Conservation (phyloP, 2,797 vertebrate genomes). For the Acomys russatus region DNA sequence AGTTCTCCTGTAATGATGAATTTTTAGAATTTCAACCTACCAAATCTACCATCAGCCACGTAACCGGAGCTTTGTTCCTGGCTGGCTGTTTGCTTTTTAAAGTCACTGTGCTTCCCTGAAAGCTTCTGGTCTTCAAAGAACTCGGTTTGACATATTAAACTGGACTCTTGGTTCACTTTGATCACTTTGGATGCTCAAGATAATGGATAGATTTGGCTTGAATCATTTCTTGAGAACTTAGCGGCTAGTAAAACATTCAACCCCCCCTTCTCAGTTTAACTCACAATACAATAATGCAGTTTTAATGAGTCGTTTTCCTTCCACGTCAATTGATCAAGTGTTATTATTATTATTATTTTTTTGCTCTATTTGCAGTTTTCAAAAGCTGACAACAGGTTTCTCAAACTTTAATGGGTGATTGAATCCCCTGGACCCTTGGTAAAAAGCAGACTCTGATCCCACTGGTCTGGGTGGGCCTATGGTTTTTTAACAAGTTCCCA, state of each 20-base stretch:
- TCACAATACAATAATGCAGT: neutral
- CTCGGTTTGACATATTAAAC: conserved; percentile 2
- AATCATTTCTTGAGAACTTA: conserved; percentile 50
- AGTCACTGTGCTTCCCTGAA: conserved; percentile 46
- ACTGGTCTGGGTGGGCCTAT: neutral
- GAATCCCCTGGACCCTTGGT: neutral
- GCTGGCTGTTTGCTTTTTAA: neutral
- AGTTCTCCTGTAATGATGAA: conserved; percentile 66
- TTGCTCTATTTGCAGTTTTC: conserved; percentile 32
- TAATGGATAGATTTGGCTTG: conserved; percentile 42
- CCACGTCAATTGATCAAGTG: neutral
- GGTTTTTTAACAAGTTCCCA: neutral
- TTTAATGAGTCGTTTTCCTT: conserved; percentile 38
- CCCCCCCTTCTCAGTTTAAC: neutral
- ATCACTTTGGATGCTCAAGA: conserved; percentile 58
- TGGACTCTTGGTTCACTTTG: conserved; percentile 25
- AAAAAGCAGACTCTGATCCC: conserved; percentile 18
- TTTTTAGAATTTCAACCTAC: conserved; percentile 69
- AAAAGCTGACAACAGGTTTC: conserved; percentile 22
- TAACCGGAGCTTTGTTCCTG: conserved; percentile 35
- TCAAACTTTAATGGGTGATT: neutral
- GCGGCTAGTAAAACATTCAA: conserved; percentile 6
- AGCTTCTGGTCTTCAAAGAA: conserved; percentile 51
- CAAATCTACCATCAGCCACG: neutral
- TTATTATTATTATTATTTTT: neutral